A percentile compares a stretch with the other conserved stretches of the same genome.
These are phyloP conservation scores for Taenioides sp. DNA, from an alignment of 2,797 vertebrate genomes.

Conservation along the genomic window DNA sequence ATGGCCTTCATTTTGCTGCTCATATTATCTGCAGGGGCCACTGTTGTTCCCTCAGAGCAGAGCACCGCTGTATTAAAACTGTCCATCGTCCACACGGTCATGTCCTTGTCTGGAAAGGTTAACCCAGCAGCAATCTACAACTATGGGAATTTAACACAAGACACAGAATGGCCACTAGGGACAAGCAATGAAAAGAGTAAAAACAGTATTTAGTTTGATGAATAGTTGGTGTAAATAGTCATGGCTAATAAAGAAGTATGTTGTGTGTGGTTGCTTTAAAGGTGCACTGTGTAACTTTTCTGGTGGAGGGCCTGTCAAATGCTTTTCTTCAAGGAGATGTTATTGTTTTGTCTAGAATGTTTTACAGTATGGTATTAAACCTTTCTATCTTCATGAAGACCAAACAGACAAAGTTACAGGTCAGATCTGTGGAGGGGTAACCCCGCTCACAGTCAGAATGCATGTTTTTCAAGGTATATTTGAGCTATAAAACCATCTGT, in stretches of 20 bases:
- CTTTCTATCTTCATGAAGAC: too few relatives aligned
- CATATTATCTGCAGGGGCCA: slow-evolving; percentile 77
- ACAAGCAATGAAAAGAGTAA: background rate
- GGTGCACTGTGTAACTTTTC: background rate
- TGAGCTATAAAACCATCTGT: too few relatives aligned
- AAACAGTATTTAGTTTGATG: slow-evolving; percentile 4
- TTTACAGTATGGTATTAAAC: too few relatives aligned
- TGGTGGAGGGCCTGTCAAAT: too few relatives aligned
- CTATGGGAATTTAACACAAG: slow-evolving; percentile 15
- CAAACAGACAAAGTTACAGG: too few relatives aligned
- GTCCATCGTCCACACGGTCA: slow-evolving; percentile 72
- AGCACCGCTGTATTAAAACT: slow-evolving; percentile 77
- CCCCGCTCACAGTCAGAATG: too few relatives aligned
- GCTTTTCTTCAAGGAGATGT: too few relatives aligned
- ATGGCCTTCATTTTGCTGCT: slow-evolving; percentile 77
- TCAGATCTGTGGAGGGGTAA: too few relatives aligned
- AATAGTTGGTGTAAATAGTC: background rate
- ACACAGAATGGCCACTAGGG: background rate
- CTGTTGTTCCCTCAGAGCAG: slow-evolving; percentile 57
- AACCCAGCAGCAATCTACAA: slow-evolving; percentile 20
- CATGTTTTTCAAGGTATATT: too few relatives aligned
- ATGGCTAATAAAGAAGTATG: background rate
- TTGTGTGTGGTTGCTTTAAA: background rate
- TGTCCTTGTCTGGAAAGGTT: slow-evolving; percentile 33
- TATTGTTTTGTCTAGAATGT: too few relatives aligned